Percentiles rank a stretch among this genome's conserved stretches.
These are phyloP conservation scores for Diaphora mendica DNA, from an alignment of 2,888 invertebrate species.

Conservation along the genomic window DNA sequence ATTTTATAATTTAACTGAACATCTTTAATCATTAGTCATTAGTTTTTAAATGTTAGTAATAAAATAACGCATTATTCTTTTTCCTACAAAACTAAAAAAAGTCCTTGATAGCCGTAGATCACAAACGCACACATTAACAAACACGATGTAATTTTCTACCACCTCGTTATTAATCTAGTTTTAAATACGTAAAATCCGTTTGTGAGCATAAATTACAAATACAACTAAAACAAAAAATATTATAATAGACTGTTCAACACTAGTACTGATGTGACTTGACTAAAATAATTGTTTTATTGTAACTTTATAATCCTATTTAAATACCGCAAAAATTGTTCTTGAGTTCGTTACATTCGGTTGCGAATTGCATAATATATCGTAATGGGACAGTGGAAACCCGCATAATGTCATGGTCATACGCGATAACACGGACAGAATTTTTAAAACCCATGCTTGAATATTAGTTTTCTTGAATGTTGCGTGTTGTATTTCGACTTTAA, in stretches of 20 bases:
- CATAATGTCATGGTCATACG: conserved; percentile 71
- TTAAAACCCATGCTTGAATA: conserved; percentile 55
- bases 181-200: background rate
- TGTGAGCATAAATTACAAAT: background rate
- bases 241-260: no score
- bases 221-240: background rate
- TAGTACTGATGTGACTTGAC: background rate
- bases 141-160: no score
- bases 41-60: no score
- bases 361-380: background rate
- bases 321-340: background rate
- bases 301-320: background rate
- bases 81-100: no score
- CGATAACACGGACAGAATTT: conserved; percentile 67
- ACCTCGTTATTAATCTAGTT: no score
- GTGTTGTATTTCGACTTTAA: conserved; percentile 20
- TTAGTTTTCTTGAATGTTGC: conserved; percentile 52
- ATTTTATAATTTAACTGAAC: no score
- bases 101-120: no score
- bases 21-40: no score
- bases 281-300: background rate
- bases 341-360: background rate
- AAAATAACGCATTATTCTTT: no score
- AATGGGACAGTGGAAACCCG: conserved; percentile 64
- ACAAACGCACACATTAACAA: no score